Percentiles rank a stretch among this genome's conserved stretches.
These are phyloP conservation scores for Scaptomyza pallida DNA, from an alignment of 1,140 invertebrate species.

Conservation along the genomic window DNA sequence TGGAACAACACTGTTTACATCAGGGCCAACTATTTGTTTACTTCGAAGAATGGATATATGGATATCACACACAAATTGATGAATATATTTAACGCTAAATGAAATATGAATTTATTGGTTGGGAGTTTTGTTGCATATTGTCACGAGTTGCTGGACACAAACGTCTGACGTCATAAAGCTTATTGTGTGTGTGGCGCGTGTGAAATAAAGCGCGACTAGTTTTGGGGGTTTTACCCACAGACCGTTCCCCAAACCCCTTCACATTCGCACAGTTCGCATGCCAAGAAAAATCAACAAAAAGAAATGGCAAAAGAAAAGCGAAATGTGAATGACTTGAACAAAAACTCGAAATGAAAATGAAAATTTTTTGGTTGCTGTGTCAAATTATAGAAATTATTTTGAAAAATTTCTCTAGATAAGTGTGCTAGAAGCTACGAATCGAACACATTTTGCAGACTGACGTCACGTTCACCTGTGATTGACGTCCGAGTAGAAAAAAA, in stretches of 20 bases:
- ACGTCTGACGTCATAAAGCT: conserved; percentile 63
- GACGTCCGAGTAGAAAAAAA: conserved; percentile 44
- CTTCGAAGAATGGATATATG: not conserved
- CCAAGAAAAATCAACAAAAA: conserved; percentile 47
- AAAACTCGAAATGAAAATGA: conserved; percentile 33
- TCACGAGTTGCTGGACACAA: conserved; percentile 37
- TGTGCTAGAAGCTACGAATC: not conserved
- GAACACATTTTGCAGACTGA: conserved; percentile 42
- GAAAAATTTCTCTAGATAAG: conserved; percentile 4
- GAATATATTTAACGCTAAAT: conserved; percentile 59
- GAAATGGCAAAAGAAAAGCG: conserved; percentile 28
- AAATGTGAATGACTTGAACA: conserved; percentile 35
- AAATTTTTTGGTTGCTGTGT: conserved; percentile 48
- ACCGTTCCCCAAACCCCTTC: not conserved
- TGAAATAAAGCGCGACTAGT: conserved; percentile 30
- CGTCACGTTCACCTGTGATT: conserved; percentile 73
- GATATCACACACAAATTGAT: conserved; percentile 35
- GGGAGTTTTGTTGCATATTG: conserved; percentile 15
- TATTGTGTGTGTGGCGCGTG: conserved; percentile 37
- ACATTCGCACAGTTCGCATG: conserved; percentile 17
- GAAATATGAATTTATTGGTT: conserved; percentile 45
- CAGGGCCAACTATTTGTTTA: conserved; percentile 23
- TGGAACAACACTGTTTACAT: not conserved
- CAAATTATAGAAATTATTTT: conserved; percentile 46
- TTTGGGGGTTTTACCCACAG: conserved; percentile 57